phyloP scores from a whole-genome alignment of 2,797 vertebrate genomes.

The Enoplosus armatus region DNA sequence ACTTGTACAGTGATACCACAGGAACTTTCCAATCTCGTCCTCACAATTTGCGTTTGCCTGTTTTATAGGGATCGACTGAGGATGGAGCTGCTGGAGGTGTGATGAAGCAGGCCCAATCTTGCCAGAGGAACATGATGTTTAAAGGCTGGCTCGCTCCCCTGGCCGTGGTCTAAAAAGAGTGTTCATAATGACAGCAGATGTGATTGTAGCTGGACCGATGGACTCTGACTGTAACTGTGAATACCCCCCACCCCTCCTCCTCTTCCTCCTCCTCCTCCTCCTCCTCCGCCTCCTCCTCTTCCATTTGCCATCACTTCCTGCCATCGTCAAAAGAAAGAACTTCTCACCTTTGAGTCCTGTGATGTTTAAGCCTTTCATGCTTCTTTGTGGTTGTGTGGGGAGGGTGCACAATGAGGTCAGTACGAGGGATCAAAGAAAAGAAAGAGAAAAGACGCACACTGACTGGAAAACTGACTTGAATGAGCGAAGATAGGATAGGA shows the following conservation, averaged over 20 bases:
- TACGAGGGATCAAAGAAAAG: slow-evolving; percentile 82
- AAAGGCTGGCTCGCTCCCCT: slow-evolving; percentile 65
- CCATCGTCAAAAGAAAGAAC: slow-evolving; percentile 85
- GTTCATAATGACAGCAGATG: slow-evolving; percentile 88
- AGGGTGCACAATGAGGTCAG: slow-evolving; percentile 84
- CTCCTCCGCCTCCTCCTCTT: slow-evolving; percentile 64
- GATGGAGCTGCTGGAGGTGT: slow-evolving; percentile 87
- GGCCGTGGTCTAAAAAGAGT: slow-evolving; percentile 72
- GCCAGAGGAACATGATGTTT: slow-evolving; percentile 59
- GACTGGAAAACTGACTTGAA: slow-evolving; percentile 87
- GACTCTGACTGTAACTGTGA: slow-evolving; percentile 88
- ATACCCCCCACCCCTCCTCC: slow-evolving; percentile 76
- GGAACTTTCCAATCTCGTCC: slow-evolving; percentile 11
- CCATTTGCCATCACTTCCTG: slow-evolving; percentile 84
- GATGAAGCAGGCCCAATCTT: slow-evolving; percentile 65
- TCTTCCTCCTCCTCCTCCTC: slow-evolving; percentile 42
- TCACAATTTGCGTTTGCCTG: slow-evolving; percentile 48
- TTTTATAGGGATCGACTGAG: slow-evolving; percentile 82
- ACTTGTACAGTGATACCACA: slow-evolving; percentile 14
- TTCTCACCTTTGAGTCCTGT: slow-evolving; percentile 86
- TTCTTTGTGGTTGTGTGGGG: slow-evolving; percentile 85
- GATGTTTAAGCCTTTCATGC: slow-evolving; percentile 86
- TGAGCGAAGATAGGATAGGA: slow-evolving; percentile 75
- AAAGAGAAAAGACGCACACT: slow-evolving; percentile 82
- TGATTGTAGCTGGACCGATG: slow-evolving; percentile 88